Conservation (phyloP, 64 coral and sea anemone genomes). For the Montipora capricornis region DNA sequence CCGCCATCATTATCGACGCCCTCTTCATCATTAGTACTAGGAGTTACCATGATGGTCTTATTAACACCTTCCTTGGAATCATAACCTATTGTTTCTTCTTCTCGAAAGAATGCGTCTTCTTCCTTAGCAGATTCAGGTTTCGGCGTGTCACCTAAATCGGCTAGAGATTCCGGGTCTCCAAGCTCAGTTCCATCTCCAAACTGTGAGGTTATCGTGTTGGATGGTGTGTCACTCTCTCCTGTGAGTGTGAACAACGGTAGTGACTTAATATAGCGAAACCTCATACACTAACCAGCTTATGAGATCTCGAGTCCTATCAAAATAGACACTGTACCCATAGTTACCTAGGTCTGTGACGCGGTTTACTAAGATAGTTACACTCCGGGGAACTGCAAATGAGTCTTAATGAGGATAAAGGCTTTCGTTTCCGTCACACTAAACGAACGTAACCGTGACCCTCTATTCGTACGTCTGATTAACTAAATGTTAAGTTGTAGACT, state of each 20-base stretch:
- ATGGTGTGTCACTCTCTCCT: background rate
- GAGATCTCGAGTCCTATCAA: no score
- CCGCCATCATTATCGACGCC: background rate
- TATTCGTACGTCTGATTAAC: no score
- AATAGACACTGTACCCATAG: no score
- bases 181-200: background rate
- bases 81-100: background rate
- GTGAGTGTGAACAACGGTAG: background rate
- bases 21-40: background rate
- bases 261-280: no score
- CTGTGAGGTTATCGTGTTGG: background rate
- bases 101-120: background rate
- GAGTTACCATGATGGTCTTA: background rate
- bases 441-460: no score
- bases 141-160: background rate
- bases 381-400: no score
- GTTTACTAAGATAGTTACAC: no score
- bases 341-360: no score
- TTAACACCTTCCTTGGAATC: background rate
- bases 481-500: no score
- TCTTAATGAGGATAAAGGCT: no score
- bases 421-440: no score
- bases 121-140: background rate
- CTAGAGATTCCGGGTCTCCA: background rate
- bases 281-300: no score